These are phyloP conservation scores for Pseudorhiza aurosa DNA, from an alignment of 30 jellyfish, hydroid and myxozoan species.

Conservation along the genomic window DNA sequence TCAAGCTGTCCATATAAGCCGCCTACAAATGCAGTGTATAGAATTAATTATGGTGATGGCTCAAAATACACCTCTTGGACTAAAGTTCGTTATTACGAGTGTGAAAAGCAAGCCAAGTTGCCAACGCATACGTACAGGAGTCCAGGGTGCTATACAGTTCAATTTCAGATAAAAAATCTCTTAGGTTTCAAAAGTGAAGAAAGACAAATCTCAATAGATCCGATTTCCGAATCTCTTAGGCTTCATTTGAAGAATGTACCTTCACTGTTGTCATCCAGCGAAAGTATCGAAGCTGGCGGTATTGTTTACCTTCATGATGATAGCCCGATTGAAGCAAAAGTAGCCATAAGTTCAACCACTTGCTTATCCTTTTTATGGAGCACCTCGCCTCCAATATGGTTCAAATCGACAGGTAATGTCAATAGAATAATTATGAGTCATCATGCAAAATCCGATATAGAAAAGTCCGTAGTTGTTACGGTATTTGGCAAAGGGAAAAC, in stretches of 20 bases:
- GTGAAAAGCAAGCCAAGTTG: not conserved
- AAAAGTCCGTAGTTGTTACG: constrained; percentile 22
- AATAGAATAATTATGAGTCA: constrained; percentile 11
- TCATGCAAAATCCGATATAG: not conserved
- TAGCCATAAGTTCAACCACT: no score
- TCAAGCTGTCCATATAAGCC: not conserved
- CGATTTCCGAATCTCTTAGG: no score
- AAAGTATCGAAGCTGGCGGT: no score
- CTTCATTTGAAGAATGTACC: no score
- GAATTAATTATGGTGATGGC: constrained; percentile 58
- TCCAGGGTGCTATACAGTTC: constrained; percentile 42
- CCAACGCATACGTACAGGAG: constrained; percentile 15
- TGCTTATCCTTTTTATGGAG: constrained; percentile 45
- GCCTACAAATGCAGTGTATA: constrained; percentile 13
- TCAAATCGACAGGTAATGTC: not conserved
- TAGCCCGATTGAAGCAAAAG: no score
- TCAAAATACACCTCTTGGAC: constrained; percentile 22
- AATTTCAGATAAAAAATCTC: constrained; percentile 24
- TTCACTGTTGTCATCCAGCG: no score
- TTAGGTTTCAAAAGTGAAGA: no score
- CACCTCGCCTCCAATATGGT: constrained; percentile 13
- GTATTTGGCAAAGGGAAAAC: constrained; percentile 6
- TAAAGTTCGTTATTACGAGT: not conserved
- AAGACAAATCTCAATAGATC: no score
- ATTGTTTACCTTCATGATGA: no score